These are phyloP conservation scores for Trinectes maculatus DNA, from an alignment of 2,113 vertebrate species.

Conservation along the genomic window DNA sequence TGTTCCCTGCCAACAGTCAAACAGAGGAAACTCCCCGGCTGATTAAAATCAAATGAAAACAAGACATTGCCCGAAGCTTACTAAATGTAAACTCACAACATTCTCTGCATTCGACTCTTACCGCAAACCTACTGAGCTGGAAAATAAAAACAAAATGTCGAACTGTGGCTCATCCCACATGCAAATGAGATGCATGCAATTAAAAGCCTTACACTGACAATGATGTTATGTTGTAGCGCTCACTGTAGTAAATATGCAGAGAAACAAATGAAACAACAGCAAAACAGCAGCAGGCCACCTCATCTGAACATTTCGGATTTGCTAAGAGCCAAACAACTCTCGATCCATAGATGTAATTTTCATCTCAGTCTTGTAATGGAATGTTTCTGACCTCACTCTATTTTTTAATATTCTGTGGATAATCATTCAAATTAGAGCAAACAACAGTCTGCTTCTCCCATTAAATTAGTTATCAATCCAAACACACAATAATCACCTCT, in stretches of 20 bases:
- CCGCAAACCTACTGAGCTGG: constrained; percentile 26
- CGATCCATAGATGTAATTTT: too few relatives aligned
- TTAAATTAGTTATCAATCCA: neutral
- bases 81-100: constrained; percentile 56
- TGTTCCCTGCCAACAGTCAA: constrained; percentile 74
- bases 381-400: too few relatives aligned
- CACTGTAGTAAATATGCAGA: neutral
- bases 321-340: neutral
- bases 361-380: too few relatives aligned
- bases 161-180: constrained; percentile 34
- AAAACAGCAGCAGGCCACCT: neutral
- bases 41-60: constrained; percentile 78
- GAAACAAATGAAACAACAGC: neutral
- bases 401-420: too few relatives aligned
- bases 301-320: neutral
- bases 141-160: constrained; percentile 52
- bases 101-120: constrained; percentile 30
- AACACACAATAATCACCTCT: neutral
- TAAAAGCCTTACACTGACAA: constrained; percentile 27
- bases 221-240: constrained; percentile 16
- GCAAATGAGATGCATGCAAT: constrained; percentile 37
- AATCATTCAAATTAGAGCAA: too few relatives aligned
- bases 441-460: neutral
- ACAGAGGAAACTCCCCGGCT: constrained; percentile 64
- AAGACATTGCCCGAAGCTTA: constrained; percentile 58